Evolutionary conservation across 2,113 vertebrate genomes (phyloP).

Genomic region (Silurus asotus): DNA sequence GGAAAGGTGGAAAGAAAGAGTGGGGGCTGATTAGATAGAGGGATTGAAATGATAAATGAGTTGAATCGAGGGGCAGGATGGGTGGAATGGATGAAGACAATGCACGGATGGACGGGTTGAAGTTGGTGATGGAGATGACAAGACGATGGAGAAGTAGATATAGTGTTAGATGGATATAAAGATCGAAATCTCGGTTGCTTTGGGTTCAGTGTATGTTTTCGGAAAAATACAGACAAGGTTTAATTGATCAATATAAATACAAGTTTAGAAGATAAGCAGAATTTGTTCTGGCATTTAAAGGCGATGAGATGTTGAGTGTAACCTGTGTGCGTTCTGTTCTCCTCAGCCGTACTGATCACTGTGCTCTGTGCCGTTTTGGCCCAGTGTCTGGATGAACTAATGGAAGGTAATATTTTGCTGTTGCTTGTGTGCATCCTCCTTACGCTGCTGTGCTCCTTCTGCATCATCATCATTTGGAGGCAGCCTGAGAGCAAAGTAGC

Average conservation of each 20-base stretch:
- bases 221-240: not conserved
- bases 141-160: not conserved
- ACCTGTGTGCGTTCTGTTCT: conserved; percentile 16
- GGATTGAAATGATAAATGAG: not conserved
- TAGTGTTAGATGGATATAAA: not conserved
- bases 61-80: not conserved
- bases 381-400: conserved; percentile 55
- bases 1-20: not conserved
- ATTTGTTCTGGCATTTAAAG: not conserved
- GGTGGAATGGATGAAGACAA: not conserved
- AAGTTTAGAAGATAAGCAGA: not conserved
- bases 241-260: not conserved
- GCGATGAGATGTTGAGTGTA: not conserved
- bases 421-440: conserved; percentile 69
- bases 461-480: conserved; percentile 80
- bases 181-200: not conserved
- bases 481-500: conserved; percentile 83
- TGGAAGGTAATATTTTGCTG: conserved; percentile 43
- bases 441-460: conserved; percentile 62
- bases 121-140: not conserved
- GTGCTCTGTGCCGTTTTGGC: conserved; percentile 82
- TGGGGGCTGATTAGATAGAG: not conserved
- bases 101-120: not conserved
- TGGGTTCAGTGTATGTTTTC: not conserved
- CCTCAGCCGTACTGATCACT: conserved; percentile 77